Percentiles rank a stretch among this genome's conserved stretches.
phyloP scores from a whole-genome alignment of 2,888 invertebrate species.

The Megalurothrips usitatus region DNA sequence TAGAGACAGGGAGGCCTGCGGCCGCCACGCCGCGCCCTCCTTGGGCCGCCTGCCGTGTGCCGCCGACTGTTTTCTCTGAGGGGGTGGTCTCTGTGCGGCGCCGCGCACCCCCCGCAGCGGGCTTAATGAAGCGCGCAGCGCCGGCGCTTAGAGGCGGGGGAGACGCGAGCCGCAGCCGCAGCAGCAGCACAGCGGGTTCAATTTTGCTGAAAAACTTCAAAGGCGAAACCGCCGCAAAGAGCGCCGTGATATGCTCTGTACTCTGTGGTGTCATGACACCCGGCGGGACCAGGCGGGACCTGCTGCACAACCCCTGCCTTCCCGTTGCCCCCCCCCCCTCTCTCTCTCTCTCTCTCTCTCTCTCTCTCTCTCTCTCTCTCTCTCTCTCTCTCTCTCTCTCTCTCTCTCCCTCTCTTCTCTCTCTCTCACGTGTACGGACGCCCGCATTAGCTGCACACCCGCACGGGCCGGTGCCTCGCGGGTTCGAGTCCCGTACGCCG shows the following conservation, averaged over 20 bases:
- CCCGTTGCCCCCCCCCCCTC: conserved; percentile 28
- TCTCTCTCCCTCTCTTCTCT: conserved; percentile 19
- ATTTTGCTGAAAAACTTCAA: conserved; percentile 6
- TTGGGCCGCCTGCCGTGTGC: too few species aligned
- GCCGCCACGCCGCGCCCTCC: too few species aligned
- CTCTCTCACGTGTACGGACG: background rate
- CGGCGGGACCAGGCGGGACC: too few species aligned
- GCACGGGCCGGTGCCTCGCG: background rate
- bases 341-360: conserved; percentile 31
- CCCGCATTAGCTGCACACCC: background rate
- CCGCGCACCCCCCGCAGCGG: background rate
- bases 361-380: conserved; percentile 30
- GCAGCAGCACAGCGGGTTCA: background rate
- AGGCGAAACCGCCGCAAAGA: background rate
- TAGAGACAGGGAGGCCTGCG: too few species aligned
- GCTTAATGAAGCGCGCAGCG: background rate
- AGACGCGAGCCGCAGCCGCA: background rate
- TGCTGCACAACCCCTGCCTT: background rate
- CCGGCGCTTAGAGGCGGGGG: background rate
- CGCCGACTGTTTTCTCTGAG: background rate
- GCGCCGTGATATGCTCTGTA: background rate
- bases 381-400: conserved; percentile 11
- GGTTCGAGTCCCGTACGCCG: too few species aligned
- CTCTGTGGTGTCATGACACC: too few species aligned
- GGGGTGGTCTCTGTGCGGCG: background rate